phyloP scores from a whole-genome alignment of 2,797 vertebrate genomes.

The Sardinella longiceps region DNA sequence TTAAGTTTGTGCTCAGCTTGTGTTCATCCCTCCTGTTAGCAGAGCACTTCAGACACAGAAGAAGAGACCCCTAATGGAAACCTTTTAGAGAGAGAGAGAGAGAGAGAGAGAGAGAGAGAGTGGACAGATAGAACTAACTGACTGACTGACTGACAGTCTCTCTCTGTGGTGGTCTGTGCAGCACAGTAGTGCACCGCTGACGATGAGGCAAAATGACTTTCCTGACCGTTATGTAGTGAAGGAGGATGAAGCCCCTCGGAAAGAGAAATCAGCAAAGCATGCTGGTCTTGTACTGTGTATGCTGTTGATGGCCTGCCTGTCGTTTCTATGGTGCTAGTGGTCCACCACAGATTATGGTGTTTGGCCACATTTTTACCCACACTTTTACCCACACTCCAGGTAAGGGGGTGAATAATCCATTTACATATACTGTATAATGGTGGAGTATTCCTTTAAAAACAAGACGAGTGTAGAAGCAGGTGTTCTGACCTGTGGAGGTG shows the following conservation, averaged over 20 bases:
- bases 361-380: too few species aligned
- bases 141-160: background rate
- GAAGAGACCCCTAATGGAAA: conserved; percentile 1
- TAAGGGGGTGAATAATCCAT: too few species aligned
- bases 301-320: background rate
- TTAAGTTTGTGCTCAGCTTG: background rate
- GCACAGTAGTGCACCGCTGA: background rate
- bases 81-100: background rate
- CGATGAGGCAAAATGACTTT: background rate
- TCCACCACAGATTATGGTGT: too few species aligned
- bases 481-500: background rate
- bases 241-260: background rate
- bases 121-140: background rate
- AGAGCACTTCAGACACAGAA: too few species aligned
- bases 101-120: background rate
- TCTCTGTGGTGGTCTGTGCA: background rate
- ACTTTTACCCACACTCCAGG: too few species aligned
- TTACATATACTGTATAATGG: too few species aligned
- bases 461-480: background rate
- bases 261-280: background rate
- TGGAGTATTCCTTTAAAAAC: too few species aligned
- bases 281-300: background rate
- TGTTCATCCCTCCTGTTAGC: background rate
- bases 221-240: background rate
- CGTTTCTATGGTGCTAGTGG: too few species aligned